phyloP scores from a whole-genome alignment of 1,140 invertebrate genomes.

The Papilio xuthus region DNA sequence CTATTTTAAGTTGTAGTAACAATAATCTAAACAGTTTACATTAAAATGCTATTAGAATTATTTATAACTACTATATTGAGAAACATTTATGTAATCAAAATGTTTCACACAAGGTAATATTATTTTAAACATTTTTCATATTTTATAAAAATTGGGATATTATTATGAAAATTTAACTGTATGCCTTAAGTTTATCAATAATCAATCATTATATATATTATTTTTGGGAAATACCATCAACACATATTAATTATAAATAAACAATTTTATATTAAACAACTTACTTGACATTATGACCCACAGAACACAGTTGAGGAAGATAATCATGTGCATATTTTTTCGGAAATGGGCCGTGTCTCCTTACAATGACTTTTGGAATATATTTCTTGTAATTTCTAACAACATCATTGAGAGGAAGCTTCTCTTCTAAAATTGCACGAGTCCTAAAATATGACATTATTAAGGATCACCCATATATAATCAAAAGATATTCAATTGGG shows the following conservation, averaged over 20 bases:
- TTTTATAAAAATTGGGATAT: not conserved
- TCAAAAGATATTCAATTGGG: conserved; percentile 37
- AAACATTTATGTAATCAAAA: not conserved
- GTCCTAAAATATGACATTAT: conserved; percentile 54
- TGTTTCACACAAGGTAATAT: not conserved
- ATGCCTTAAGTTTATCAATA: not conserved
- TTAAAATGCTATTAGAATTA: not conserved
- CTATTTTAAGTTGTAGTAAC: not conserved
- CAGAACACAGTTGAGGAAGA: conserved; percentile 83
- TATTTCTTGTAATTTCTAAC: conserved; percentile 90
- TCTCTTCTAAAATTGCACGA: conserved; percentile 88
- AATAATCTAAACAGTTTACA: not conserved
- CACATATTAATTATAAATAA: conserved; percentile 7
- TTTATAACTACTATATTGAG: not conserved
- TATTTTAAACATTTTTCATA: not conserved
- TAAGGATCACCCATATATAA: conserved; percentile 37
- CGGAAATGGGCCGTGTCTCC: conserved; percentile 87
- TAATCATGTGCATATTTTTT: conserved; percentile 87
- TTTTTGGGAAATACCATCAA: not conserved
- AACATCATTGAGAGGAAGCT: conserved; percentile 84
- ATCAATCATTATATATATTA: not conserved
- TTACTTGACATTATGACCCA: conserved; percentile 83
- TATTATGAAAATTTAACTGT: not conserved
- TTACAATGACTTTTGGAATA: conserved; percentile 89
- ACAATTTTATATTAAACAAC: conserved; percentile 44